Evolutionary conservation across 2,113 vertebrate species (phyloP), one percentile per base, ranked within the genome.

Genomic region (Microcebus jonahi): DNA sequence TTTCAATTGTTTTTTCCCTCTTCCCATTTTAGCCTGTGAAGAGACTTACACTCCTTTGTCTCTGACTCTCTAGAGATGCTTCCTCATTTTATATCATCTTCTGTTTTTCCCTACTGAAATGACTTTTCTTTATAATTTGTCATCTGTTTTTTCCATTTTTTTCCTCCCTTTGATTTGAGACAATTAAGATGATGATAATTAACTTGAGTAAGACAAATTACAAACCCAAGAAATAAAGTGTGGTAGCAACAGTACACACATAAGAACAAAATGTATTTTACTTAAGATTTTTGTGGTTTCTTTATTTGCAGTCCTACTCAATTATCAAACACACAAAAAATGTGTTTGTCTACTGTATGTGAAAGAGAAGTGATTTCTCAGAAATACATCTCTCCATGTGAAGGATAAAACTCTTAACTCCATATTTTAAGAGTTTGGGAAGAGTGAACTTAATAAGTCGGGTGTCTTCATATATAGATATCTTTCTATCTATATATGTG

Each of bases 291-390:
- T 85, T 65, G 5, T 84, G 50, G 39, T n/a, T 84, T 65, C 15
- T 48, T 91, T 95, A 79, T 93, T 95, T 97, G 61, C 45, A 94
- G 50, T 95, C 91, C 55, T 50, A 79, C 17, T 97, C 71, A 76
- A 3, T 94, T 95, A 93, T 61, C 82, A 95, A 92, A 81, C 9
- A 73, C 45, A 81, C 90, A 88, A 55, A 55, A 25, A 57, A 89
- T 88, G 29, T 89, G 21, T 73, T 50, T 94, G 34, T 96, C 27
- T 94, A 45, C 17, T 68, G 6, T 42, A 82, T 88, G 7, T 73
- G 77, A 94, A 92, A 86, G 75, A 84, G 29, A 89, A 86, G 2
- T 39, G 48, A 59, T 94, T 93, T 94, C 63, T 93, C 70, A 75
- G 23, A 75, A 55, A 39, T 57, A 21, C 79, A 0, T 88, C 70